Conservation (phyloP, 2,888 invertebrate genomes). For the Plebejus melissa region DNA sequence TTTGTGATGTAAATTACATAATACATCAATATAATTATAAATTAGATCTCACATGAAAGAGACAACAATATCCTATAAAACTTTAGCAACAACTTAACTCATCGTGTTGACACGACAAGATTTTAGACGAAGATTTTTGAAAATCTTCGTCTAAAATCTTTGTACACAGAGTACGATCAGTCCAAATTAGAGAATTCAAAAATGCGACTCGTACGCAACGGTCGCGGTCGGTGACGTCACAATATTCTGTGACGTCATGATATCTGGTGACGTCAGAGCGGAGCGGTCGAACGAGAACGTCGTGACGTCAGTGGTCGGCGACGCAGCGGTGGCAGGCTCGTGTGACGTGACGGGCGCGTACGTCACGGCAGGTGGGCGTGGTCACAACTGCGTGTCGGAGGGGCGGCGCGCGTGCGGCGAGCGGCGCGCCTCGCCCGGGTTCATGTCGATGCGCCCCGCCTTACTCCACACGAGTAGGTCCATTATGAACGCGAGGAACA, state of each 20-base stretch:
- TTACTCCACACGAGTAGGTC: constrained; percentile 94
- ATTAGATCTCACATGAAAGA: neutral
- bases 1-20: neutral
- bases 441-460: constrained; percentile 88
- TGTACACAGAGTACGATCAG: neutral
- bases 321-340: neutral
- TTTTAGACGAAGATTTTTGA: neutral
- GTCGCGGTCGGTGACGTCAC: constrained; percentile 20
- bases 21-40: neutral
- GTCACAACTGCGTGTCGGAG: constrained; percentile 66
- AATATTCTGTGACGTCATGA: neutral
- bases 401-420: constrained; percentile 35
- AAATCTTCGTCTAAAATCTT: neutral
- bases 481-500: constrained; percentile 92
- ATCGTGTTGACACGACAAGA: no score
- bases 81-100: neutral
- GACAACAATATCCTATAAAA: neutral
- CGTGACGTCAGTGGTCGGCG: neutral
- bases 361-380: neutral
- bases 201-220: constrained; percentile 53
- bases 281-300: constrained; percentile 5
- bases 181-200: constrained; percentile 40
- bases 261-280: neutral
- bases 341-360: neutral
- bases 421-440: constrained; percentile 62